These are phyloP conservation scores for Podotricha telesiphe DNA, from an alignment of 2,888 invertebrate species.

Conservation along the genomic window DNA sequence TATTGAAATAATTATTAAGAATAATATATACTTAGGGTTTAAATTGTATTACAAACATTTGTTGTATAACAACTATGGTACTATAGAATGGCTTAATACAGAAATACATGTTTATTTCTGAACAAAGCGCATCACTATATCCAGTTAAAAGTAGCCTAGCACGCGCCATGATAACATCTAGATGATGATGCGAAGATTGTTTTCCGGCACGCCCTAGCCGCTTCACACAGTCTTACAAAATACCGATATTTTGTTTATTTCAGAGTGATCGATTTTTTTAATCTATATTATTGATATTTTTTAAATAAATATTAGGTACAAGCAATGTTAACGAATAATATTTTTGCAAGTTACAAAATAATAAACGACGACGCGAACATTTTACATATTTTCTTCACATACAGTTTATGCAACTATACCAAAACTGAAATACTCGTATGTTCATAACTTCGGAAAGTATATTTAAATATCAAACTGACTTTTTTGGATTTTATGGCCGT, in stretches of 20 bases:
- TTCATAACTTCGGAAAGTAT: too few species aligned
- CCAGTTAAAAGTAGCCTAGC: constrained; percentile 72
- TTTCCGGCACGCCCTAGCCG: constrained; percentile 68
- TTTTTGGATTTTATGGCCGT: too few species aligned
- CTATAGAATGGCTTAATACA: background rate
- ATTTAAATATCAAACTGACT: too few species aligned
- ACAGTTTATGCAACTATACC: too few species aligned
- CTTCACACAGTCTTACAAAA: constrained; percentile 28
- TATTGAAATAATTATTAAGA: too few species aligned
- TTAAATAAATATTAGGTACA: background rate
- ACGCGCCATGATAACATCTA: constrained; percentile 78
- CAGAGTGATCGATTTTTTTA: constrained; percentile 11
- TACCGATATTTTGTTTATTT: constrained; percentile 34
- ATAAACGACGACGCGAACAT: too few species aligned
- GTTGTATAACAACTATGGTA: too few species aligned
- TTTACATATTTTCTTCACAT: too few species aligned
- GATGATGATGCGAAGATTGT: constrained; percentile 80
- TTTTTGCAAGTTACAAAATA: too few species aligned
- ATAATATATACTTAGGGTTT: too few species aligned
- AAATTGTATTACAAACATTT: too few species aligned
- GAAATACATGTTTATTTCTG: constrained; percentile 34
- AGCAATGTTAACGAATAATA: background rate
- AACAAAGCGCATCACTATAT: constrained; percentile 61
- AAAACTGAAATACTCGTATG: too few species aligned
- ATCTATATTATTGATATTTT: background rate